Base-by-base conservation (phyloP, 2,888 invertebrate genomes). In the Thumatha senex region DNA sequence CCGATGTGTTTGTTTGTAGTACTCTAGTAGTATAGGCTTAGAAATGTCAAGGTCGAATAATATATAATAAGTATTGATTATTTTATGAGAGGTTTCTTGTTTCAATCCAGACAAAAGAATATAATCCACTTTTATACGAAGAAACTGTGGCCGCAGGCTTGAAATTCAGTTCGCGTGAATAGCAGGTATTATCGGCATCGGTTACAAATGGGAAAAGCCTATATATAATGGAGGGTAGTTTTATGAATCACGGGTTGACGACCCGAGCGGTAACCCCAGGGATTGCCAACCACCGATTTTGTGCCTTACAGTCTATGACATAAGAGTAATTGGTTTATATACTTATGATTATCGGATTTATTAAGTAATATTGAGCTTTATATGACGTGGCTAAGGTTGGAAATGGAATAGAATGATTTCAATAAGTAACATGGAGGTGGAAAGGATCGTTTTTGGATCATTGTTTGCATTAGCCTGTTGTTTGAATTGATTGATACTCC, bases 181-280 rank as follows among this genome's bases (percentile, higher is more conserved):
- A 69, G 53, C 70, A 66, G 67, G 70, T 69, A 72, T 65, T 72
- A 69, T 67, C 65, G 56, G 51, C 57, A 54, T 56, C 59, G 46
- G 70, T 73, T 75, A 75, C 75, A 76, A 79, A 74, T 74, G 74
- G 76, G 74, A 67, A 72, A 78, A 68, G 74, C 78, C 78, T 76
- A 68, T 60, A 70, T 66, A 61, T 74, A 73, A 78, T 70, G 50
- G 70, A 63, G 82, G 82, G 80, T 81, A 78, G 82, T 80, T 82
- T 73, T 67, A 70, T 82, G 82, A 85, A 79, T 82, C 80, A 79
- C 78, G 71, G 83, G 80, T 72, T 80, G 70, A 70, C 74, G 80
- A 80, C 81, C 80, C 73, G 73, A 57, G 53, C 77, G 67, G 76
- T 79, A 73, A 79, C 79, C 83, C 79, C 72, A 51, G 24, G 51